Percentiles rank a stretch among this genome's conserved stretches.
Conservation (phyloP, 2,797 vertebrate genomes). For the Hemitrygon akajei region DNA sequence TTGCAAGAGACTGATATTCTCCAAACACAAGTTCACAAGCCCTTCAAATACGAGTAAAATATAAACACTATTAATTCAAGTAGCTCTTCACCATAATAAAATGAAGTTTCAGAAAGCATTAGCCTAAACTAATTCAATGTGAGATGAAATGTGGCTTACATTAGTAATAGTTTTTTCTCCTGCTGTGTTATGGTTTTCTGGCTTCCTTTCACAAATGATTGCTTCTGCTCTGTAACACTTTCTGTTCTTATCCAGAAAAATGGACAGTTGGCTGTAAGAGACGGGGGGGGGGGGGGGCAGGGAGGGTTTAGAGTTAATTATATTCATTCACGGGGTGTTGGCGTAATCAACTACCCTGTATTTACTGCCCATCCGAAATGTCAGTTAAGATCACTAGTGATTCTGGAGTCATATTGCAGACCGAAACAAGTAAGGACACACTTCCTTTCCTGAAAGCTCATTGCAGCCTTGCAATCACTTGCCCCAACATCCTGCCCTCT, state of each 20-base stretch:
- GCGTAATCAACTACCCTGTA: no score
- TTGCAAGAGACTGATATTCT: not conserved
- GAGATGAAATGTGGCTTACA: not conserved
- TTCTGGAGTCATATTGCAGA: no score
- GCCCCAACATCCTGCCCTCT: no score
- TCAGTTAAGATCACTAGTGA: no score
- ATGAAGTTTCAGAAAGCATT: not conserved
- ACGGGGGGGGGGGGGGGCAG: no score
- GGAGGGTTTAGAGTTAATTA: not conserved
- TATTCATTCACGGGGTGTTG: no score
- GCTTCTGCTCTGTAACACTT: not conserved
- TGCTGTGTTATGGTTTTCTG: not conserved
- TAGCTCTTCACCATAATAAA: not conserved
- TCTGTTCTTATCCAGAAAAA: not conserved
- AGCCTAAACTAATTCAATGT: not conserved
- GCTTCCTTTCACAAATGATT: not conserved
- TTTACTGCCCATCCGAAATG: no score
- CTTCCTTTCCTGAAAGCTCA: no score
- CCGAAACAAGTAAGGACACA: no score
- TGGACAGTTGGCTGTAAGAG: not conserved
- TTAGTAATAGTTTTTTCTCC: not conserved
- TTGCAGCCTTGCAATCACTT: no score
- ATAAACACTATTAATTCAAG: constrained; percentile 18
- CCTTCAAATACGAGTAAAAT: not conserved
- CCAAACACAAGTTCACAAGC: not conserved